phyloP scores from a whole-genome alignment of 2,113 vertebrate genomes.

The Chaetorhynchus papuensis region DNA sequence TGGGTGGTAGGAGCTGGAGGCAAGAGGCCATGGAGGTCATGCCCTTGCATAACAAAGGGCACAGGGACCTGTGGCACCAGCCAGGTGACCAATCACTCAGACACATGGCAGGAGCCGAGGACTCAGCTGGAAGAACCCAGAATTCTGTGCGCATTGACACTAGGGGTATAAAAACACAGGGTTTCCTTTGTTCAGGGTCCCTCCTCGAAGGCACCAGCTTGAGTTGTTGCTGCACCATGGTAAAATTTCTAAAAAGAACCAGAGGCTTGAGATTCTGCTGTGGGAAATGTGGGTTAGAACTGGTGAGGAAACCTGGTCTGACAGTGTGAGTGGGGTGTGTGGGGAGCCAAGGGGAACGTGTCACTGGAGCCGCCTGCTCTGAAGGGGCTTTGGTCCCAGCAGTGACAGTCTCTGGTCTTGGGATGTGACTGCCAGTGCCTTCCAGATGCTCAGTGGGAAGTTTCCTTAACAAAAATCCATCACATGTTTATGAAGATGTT shows the following conservation, averaged over 20 bases:
- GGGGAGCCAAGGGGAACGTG: neutral
- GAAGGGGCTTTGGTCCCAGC: neutral
- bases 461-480: neutral
- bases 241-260: neutral
- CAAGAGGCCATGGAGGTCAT: neutral
- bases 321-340: neutral
- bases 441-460: neutral
- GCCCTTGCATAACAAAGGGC: neutral
- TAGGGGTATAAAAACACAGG: accelerated
- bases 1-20: accelerated
- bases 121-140: neutral
- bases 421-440: neutral
- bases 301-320: neutral
- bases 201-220: accelerated
- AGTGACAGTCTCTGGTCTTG: neutral
- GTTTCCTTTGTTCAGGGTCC: neutral
- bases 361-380: accelerated
- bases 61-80: neutral
- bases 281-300: neutral
- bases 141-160: accelerated
- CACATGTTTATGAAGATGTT: neutral
- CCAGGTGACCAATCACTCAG: neutral
- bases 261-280: neutral
- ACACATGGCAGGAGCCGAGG: neutral
- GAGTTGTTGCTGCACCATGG: neutral